Percentiles rank a stretch among this genome's conserved stretches.
These are phyloP conservation scores for Drosophila anomalata DNA, from an alignment of 2,888 invertebrate genomes.

Conservation along the genomic window DNA sequence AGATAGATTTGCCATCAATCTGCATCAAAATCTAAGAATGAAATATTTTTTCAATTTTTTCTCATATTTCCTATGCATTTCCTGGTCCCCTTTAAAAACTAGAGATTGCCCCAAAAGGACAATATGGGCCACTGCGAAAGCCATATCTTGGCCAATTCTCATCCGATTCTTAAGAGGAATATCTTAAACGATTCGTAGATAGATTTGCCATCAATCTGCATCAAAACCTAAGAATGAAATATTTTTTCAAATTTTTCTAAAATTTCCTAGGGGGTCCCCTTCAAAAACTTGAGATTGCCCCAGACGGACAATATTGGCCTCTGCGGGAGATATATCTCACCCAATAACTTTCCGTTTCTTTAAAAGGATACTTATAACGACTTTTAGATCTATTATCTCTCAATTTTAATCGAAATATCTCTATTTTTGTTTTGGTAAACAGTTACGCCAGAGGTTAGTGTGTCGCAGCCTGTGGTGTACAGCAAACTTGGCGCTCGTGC, in stretches of 20 bases:
- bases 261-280: not conserved
- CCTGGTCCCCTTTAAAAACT: not conserved
- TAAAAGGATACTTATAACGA: not conserved
- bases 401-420: not conserved
- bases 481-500: constrained; percentile 89
- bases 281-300: not conserved
- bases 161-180: not conserved
- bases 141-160: not conserved
- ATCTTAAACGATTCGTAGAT: not conserved
- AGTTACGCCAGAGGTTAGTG: constrained; percentile 91
- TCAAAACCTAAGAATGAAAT: not conserved
- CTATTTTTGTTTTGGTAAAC: constrained; percentile 12
- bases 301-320: rapidly evolving
- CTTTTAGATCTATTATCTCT: not conserved
- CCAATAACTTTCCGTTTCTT: not conserved
- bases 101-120: too few species aligned
- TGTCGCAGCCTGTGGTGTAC: constrained; percentile 89
- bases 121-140: not conserved
- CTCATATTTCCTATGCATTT: not conserved
- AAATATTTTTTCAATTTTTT: too few species aligned
- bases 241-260: too few species aligned
- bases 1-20: not conserved
- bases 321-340: not conserved
- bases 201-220: not conserved
- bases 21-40: not conserved